Conservation (phyloP, 2,797 vertebrate genomes). For the Macropus fuliginosus region DNA sequence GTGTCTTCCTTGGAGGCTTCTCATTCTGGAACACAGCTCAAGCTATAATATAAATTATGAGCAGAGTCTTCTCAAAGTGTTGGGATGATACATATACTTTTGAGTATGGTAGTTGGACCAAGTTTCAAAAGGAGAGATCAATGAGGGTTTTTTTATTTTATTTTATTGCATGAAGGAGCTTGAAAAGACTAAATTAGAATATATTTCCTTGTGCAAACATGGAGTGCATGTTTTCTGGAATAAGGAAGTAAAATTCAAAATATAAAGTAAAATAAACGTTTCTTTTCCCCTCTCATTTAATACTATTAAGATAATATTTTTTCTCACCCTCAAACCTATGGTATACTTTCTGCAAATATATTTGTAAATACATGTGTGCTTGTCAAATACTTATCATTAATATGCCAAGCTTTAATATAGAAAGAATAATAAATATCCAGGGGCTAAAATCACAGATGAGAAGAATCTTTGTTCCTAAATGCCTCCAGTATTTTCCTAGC, state of each 20-base stretch:
- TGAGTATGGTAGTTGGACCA: neutral
- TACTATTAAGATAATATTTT: neutral
- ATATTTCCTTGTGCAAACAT: neutral
- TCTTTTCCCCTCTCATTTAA: neutral
- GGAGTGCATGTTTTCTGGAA: neutral
- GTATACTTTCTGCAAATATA: neutral
- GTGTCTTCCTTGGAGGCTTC: neutral
- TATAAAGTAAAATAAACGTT: neutral
- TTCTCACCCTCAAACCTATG: neutral
- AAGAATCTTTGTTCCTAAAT: slow-evolving; percentile 39
- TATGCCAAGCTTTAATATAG: slow-evolving; percentile 34
- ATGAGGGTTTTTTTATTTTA: neutral
- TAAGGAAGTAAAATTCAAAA: neutral
- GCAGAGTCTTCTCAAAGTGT: neutral
- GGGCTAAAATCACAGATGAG: slow-evolving; percentile 56
- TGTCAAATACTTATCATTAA: neutral
- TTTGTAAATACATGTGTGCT: neutral
- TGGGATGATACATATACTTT: neutral
- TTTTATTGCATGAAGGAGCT: neutral
- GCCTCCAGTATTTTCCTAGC: slow-evolving; percentile 5
- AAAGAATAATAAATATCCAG: slow-evolving; percentile 14
- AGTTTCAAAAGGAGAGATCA: neutral
- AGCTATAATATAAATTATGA: neutral
- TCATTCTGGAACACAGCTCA: neutral
- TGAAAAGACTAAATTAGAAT: neutral